Evolutionary conservation across 2,797 vertebrate genomes (phyloP).

Genomic region (Xenops minutus): DNA sequence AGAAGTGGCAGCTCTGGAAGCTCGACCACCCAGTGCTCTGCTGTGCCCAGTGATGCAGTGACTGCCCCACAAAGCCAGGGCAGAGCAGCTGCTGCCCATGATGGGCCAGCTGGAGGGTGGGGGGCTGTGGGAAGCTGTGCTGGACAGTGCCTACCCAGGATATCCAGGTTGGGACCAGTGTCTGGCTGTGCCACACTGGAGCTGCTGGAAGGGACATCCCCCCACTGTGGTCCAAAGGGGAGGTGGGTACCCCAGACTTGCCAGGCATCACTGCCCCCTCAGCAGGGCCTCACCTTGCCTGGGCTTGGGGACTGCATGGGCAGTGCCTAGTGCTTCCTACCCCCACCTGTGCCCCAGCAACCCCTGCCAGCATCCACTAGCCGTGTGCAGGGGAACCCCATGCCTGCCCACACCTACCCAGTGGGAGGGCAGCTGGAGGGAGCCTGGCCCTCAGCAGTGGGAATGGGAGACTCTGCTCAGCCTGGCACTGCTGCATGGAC

Average conservation of each 20-base stretch:
- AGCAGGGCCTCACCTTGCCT: neutral
- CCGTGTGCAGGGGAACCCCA: fast-evolving
- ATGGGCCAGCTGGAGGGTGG: neutral
- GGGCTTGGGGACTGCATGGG: fast-evolving
- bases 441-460: neutral
- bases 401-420: fast-evolving
- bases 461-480: neutral
- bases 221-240: fast-evolving
- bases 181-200: neutral
- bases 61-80: neutral
- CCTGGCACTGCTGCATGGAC: neutral
- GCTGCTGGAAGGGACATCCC: neutral
- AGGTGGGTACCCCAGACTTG: neutral
- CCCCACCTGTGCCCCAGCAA: neutral
- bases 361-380: neutral
- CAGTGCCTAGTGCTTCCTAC: neutral
- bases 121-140: neutral
- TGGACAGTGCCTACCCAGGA: neutral
- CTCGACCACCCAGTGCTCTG: constrained; percentile 63
- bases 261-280: neutral
- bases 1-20: constrained; percentile 80
- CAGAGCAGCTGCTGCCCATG: neutral
- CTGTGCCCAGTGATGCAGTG: constrained; percentile 70
- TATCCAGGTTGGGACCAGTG: neutral
- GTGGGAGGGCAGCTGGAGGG: neutral